These are phyloP conservation scores for Drosophila carrolli DNA, from an alignment of 1,140 invertebrate species.

Conservation along the genomic window DNA sequence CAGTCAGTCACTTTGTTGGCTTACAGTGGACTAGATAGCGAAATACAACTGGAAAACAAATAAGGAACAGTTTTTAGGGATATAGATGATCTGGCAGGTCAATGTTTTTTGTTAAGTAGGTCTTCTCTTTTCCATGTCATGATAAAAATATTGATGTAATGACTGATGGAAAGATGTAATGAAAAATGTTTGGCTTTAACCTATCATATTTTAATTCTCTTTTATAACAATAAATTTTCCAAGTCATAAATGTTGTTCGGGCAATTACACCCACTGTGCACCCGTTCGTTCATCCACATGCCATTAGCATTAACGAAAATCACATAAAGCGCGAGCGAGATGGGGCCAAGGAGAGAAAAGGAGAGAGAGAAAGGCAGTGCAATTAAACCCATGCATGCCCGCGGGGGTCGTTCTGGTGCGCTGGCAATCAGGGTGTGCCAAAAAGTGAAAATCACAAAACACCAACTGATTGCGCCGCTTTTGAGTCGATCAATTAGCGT, in stretches of 20 bases:
- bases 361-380: slow-evolving; percentile 18
- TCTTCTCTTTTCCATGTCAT: too few species aligned
- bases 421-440: slow-evolving; percentile 8
- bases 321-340: slow-evolving; percentile 17
- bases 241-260: not conserved
- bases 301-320: slow-evolving; percentile 58
- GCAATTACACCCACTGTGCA: slow-evolving; percentile 8
- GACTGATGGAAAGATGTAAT: too few species aligned
- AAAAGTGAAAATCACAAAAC: slow-evolving; percentile 30
- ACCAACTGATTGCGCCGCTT: not conserved
- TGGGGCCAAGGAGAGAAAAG: not conserved
- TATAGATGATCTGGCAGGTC: too few species aligned
- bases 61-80: too few species aligned
- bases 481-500: slow-evolving; percentile 16
- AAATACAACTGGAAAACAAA: not conserved
- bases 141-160: too few species aligned
- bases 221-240: not conserved
- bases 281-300: slow-evolving; percentile 49
- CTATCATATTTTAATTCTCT: too few species aligned
- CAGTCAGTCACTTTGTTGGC: slow-evolving; percentile 2
- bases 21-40: slow-evolving; percentile 3
- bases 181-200: too few species aligned
- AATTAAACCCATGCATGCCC: slow-evolving; percentile 70
- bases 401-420: slow-evolving; percentile 54
- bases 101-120: too few species aligned